phyloP scores from a whole-genome alignment of 2,113 vertebrate species.

The Morone saxatilis region DNA sequence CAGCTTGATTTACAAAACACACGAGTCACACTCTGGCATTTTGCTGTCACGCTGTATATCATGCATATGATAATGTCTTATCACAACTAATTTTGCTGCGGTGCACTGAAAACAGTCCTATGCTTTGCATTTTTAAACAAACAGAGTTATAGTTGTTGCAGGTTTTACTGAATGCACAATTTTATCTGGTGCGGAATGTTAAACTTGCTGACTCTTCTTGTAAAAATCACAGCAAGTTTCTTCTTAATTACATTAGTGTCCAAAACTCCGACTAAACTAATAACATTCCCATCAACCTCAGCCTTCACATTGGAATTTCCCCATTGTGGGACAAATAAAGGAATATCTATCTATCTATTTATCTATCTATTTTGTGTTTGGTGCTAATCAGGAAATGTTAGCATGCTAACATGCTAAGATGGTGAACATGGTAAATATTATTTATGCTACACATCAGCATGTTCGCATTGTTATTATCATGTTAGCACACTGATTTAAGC shows the following conservation, averaged over 20 bases:
- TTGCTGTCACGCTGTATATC: constrained; percentile 28
- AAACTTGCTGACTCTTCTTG: constrained; percentile 1
- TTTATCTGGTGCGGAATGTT: not conserved
- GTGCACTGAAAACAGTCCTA: constrained; percentile 1
- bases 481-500: not conserved
- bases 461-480: not conserved
- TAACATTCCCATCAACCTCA: not conserved
- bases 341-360: too few species aligned
- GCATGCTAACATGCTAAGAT: not conserved
- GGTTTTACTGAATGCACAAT: constrained; percentile 3
- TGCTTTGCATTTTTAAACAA: constrained; percentile 8
- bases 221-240: not conserved
- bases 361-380: not conserved
- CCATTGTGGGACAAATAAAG: too few species aligned
- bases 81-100: constrained; percentile 13
- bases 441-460: not conserved
- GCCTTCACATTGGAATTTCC: too few species aligned
- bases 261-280: not conserved
- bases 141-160: not conserved
- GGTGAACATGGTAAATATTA: not conserved
- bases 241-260: not conserved
- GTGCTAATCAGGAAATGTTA: not conserved
- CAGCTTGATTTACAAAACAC: constrained; percentile 41
- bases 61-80: constrained; percentile 21
- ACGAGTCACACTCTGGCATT: not conserved